Percentiles rank a stretch among this genome's conserved stretches.
Evolutionary conservation across 2,113 vertebrate species (phyloP).

Genomic region (Neofelis nebulosa): DNA sequence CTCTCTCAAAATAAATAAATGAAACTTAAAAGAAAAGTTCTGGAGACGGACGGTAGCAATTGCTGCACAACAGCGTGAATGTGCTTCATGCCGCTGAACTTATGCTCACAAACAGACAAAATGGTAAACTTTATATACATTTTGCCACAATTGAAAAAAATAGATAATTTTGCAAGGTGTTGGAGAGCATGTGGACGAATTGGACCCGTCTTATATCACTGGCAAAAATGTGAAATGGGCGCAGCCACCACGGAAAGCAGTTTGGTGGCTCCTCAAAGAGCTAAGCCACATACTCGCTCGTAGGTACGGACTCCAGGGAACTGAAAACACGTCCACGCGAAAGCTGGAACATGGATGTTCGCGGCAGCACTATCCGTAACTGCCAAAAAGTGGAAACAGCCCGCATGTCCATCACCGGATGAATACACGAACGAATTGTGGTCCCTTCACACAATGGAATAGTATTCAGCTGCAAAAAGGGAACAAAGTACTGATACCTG

Average conservation of each 20-base stretch:
- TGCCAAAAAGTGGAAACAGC: not conserved
- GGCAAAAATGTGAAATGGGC: not conserved
- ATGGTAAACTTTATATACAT: not conserved
- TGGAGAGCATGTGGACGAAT: not conserved
- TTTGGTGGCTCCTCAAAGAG: not conserved
- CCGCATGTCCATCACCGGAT: not conserved
- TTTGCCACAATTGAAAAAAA: not conserved
- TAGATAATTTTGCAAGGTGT: not conserved
- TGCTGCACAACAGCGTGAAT: not conserved
- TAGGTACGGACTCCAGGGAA: not conserved
- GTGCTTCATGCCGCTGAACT: not conserved
- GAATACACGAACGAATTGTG: not conserved
- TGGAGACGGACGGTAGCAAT: not conserved
- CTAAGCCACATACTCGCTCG: not conserved
- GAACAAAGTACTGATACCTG: accelerated
- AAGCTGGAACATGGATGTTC: not conserved
- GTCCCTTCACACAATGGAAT: not conserved
- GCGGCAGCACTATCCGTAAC: not conserved
- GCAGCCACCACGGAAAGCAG: not conserved
- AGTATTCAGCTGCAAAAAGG: not conserved
- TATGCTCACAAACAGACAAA: not conserved
- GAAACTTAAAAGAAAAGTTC: not conserved
- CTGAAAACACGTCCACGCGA: not conserved
- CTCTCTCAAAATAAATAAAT: too few species aligned
- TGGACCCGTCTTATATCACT: not conserved